Conservation (phyloP, 2,113 vertebrate genomes). For the Perognathus longimembris region DNA sequence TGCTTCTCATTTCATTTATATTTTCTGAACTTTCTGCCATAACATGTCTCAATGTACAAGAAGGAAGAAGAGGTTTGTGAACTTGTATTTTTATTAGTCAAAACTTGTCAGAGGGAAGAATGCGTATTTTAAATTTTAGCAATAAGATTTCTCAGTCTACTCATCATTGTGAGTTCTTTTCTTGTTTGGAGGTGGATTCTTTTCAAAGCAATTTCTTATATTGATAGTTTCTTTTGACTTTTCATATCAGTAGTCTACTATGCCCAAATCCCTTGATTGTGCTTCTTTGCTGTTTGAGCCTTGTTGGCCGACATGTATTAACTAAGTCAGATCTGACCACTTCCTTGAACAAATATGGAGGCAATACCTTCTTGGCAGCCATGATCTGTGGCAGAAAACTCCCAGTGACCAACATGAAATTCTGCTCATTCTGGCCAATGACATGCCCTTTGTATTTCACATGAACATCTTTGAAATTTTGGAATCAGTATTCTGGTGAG, state of each 20-base stretch:
- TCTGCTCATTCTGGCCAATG: background rate
- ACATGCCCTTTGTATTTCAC: background rate
- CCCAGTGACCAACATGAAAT: background rate
- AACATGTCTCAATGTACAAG: background rate
- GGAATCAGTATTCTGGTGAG: background rate
- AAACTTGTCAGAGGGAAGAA: conserved; percentile 2
- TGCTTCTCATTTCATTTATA: background rate
- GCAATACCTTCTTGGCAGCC: background rate
- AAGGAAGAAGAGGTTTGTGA: background rate
- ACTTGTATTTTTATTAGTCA: conserved; percentile 12
- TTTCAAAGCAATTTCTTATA: conserved; percentile 5
- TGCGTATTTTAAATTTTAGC: conserved; percentile 13
- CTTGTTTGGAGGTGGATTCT: background rate
- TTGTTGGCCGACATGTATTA: background rate
- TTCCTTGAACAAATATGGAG: background rate
- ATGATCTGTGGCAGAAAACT: background rate
- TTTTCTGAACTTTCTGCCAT: conserved; percentile 4
- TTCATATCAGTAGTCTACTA: conserved; percentile 14
- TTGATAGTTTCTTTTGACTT: conserved; percentile 7
- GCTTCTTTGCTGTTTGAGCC: background rate
- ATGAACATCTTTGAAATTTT: no score
- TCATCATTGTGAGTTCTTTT: background rate
- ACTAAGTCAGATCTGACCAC: background rate
- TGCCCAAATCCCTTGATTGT: background rate
- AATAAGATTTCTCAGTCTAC: conserved; percentile 17